Evolutionary conservation across 2,888 invertebrate species (phyloP).

Genomic region (Ashinkailepas kermadecensis): DNA sequence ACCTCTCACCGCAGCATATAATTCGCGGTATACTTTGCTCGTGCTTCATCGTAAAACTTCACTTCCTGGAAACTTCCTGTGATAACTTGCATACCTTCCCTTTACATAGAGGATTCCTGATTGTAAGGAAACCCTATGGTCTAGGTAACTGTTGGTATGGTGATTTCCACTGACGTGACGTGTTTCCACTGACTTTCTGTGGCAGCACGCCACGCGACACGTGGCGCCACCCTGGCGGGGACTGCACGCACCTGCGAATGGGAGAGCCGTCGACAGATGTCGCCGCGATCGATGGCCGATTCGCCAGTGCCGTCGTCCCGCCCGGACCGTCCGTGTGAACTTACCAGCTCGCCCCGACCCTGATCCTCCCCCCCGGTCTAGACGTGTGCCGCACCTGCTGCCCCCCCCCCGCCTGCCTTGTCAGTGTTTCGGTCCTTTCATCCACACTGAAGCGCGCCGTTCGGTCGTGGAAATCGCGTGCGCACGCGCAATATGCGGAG

Average conservation of each 20-base stretch:
- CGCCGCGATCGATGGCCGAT: background rate
- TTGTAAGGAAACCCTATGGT: too few species aligned
- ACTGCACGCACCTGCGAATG: background rate
- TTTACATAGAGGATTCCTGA: too few species aligned
- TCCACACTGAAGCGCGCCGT: background rate
- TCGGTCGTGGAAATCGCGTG: background rate
- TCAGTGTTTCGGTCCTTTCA: conserved; percentile 4
- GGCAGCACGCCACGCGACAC: background rate
- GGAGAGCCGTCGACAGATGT: background rate
- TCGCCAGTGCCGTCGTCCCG: background rate
- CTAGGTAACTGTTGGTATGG: too few species aligned
- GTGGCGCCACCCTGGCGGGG: conserved; percentile 7
- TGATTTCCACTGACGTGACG: too few species aligned
- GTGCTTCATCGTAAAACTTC: too few species aligned
- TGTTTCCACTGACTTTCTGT: too few species aligned
- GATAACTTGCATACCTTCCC: too few species aligned
- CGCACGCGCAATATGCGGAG: background rate
- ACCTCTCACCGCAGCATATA: too few species aligned
- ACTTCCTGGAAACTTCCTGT: too few species aligned
- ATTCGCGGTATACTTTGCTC: too few species aligned
- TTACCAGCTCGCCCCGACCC: background rate
- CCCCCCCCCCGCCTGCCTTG: background rate
- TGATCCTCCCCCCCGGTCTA: background rate
- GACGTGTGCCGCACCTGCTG: background rate
- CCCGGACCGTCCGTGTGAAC: background rate